Conservation (phyloP, 2,113 vertebrate genomes). For the Megaceryle torquata region DNA sequence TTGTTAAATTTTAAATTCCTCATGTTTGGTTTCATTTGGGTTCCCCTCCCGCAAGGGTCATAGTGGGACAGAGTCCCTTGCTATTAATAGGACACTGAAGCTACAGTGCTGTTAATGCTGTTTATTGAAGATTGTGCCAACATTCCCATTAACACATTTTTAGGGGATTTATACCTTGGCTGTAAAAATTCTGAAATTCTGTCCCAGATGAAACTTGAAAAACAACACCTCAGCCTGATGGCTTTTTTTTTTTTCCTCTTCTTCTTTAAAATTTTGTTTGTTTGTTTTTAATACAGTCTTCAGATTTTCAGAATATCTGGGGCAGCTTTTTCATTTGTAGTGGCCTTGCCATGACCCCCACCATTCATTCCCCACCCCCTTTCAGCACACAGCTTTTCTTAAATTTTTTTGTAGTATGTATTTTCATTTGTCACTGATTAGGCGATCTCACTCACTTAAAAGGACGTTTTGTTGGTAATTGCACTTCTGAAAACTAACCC, state of each 20-base stretch:
- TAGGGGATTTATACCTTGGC: not conserved
- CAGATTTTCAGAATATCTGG: not conserved
- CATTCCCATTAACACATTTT: not conserved
- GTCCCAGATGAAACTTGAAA: not conserved
- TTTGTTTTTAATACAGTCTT: not conserved
- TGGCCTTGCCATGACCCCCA: not conserved
- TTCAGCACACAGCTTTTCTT: not conserved
- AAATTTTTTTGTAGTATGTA: not conserved
- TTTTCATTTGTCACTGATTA: not conserved
- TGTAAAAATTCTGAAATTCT: not conserved
- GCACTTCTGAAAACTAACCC: not conserved
- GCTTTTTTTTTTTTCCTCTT: not conserved
- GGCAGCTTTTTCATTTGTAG: not conserved
- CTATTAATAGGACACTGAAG: not conserved
- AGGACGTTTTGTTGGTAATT: not conserved
- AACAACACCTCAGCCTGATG: not conserved
- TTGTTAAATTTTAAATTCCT: not conserved
- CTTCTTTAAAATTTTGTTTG: too few relatives aligned
- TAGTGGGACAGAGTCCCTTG: not conserved
- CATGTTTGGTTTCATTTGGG: not conserved
- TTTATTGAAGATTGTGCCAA: not conserved
- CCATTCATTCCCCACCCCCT: too few relatives aligned
- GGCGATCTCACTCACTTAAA: not conserved
- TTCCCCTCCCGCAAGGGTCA: not conserved
- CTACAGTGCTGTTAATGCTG: not conserved